Evolutionary conservation across 37 sponge, comb jelly and placozoan genomes (phyloP), one percentile per base, ranked within the genome.

Genomic region (Diacarnus erythraeanus): DNA sequence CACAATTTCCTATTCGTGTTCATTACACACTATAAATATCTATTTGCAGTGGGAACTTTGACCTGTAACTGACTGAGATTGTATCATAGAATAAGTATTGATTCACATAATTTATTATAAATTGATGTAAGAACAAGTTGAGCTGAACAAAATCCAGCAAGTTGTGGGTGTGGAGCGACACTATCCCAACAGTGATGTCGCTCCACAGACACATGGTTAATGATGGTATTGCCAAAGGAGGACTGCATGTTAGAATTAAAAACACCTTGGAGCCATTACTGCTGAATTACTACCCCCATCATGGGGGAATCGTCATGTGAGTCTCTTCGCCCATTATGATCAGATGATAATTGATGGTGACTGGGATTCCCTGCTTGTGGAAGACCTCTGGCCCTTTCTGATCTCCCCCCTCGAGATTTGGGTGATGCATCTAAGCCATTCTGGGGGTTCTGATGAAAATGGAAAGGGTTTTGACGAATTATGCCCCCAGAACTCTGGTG

Each of bases 251-350:
- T 56, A n/a, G n/a, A n/a, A n/a, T n/a, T n/a, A n/a, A n/a, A n/a
- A n/a, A n/a, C n/a, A n/a, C n/a, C n/a, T n/a, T n/a, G n/a, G n/a
- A n/a, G n/a, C n/a, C n/a, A n/a, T n/a, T n/a, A n/a, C n/a, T n/a
- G n/a, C n/a, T 79, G 79, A 51, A 79, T 57, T 29, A 79, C 38
- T 38, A 79, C 79, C 31, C 79, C 79, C 68, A 66, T 54, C 79
- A 79, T 79, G 20, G 79, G 79, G 41, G 79, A 79, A 29, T 74
- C 74, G 69, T 79, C 79, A 33, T 79, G 68, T 56, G 69, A 69
- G 22, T 79, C 79, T 38, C 79, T 68, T 21, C 42, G 41, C 12
- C 77, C 42, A 42, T 76, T 76, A 36, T 76, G 77, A 60, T 76
- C 37, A 42, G 77, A 34, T 42, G 57, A 71, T 35, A 43, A 25